These are phyloP conservation scores for Gobio occitaniae DNA, from an alignment of 2,797 vertebrate species.

Conservation along the genomic window DNA sequence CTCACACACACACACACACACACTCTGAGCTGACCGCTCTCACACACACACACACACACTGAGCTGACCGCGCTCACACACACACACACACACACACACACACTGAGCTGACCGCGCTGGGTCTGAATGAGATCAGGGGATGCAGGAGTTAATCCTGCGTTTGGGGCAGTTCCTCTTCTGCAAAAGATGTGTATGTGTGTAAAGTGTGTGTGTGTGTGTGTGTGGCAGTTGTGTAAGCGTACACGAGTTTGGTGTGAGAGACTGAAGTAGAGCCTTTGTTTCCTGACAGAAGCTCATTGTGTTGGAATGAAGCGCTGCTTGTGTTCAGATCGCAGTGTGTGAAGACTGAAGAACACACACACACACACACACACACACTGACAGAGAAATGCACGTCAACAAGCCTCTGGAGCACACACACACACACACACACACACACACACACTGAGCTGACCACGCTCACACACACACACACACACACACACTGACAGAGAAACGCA, in stretches of 20 bases:
- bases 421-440: no score
- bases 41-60: no score
- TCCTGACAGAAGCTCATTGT: constrained; percentile 51
- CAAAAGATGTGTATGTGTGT: background rate
- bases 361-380: no score
- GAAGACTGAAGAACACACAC: background rate
- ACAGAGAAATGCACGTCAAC: no score
- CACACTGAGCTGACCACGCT: no score
- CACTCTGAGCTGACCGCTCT: no score
- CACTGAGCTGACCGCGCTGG: no score
- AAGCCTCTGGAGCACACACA: background rate
- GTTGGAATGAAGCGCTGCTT: constrained; percentile 41
- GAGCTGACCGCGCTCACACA: no score
- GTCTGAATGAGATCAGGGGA: background rate
- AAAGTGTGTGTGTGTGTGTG: background rate
- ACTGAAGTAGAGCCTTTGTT: constrained; percentile 48
- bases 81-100: no score
- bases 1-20: no score
- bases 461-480: no score
- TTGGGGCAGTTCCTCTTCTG: background rate
- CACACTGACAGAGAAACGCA: no score
- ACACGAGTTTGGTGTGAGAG: constrained; percentile 14
- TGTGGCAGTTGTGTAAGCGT: background rate
- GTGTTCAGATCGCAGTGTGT: constrained; percentile 7
- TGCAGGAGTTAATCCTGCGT: background rate